Conservation (phyloP, 2,797 vertebrate species). For the Acomys russatus region DNA sequence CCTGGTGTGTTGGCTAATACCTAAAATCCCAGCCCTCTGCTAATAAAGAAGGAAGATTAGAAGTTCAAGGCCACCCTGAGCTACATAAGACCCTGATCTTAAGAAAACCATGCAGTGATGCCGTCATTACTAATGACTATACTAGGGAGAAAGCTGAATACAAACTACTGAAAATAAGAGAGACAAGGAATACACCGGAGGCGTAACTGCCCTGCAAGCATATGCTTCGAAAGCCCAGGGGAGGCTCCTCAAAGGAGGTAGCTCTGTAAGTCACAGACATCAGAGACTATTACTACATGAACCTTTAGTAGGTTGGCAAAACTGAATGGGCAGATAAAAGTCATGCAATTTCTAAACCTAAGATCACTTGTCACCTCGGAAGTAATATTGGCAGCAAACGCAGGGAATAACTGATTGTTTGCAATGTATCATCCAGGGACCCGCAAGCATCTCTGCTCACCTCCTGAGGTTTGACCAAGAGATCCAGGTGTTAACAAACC, state of each 20-base stretch:
- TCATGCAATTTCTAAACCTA: slow-evolving; percentile 7
- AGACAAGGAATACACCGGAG: not conserved
- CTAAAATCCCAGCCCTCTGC: not conserved
- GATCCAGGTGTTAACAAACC: not conserved
- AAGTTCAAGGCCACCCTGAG: not conserved
- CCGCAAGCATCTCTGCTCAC: not conserved
- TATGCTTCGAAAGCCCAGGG: not conserved
- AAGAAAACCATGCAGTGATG: not conserved
- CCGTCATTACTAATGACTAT: not conserved
- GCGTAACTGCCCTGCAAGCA: not conserved
- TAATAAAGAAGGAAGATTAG: not conserved
- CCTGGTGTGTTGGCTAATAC: not conserved
- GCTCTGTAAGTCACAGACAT: not conserved
- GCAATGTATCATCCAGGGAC: not conserved
- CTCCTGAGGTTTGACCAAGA: not conserved
- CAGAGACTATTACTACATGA: not conserved
- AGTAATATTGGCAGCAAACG: not conserved
- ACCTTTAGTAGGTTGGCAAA: not conserved
- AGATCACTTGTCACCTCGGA: not conserved
- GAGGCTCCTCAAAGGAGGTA: not conserved
- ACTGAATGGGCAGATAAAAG: not conserved
- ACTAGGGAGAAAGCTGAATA: not conserved
- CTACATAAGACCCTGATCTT: not conserved
- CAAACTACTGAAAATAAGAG: not conserved
- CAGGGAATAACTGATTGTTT: not conserved